phyloP scores from a whole-genome alignment of 2,888 invertebrate genomes.

The Pyralis farinalis region DNA sequence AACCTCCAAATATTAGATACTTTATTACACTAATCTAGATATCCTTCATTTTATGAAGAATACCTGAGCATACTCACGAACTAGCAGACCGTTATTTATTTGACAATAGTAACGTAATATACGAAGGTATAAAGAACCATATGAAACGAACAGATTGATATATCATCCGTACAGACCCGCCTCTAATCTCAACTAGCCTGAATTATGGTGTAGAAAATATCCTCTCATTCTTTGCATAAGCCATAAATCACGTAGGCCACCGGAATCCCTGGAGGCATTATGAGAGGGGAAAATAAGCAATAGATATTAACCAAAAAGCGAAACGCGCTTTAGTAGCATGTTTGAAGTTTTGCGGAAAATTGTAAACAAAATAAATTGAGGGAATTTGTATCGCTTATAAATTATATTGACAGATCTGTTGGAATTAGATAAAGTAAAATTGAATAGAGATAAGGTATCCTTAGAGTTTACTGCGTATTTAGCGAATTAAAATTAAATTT shows the following conservation, averaged over 20 bases:
- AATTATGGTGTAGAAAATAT: conserved; percentile 76
- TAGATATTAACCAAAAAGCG: conserved; percentile 63
- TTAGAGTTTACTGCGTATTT: too few relatives aligned
- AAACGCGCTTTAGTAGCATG: conserved; percentile 29
- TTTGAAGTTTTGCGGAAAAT: conserved; percentile 7
- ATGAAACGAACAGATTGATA: conserved; percentile 51
- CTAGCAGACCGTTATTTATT: conserved; percentile 27
- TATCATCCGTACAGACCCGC: conserved; percentile 54
- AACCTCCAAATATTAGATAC: background rate
- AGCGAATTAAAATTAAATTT: too few relatives aligned
- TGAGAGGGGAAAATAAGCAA: conserved; percentile 68
- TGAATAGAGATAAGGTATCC: too few relatives aligned
- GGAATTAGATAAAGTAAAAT: too few relatives aligned
- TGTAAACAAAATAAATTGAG: conserved; percentile 16
- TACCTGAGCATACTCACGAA: background rate
- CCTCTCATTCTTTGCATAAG: conserved; percentile 75
- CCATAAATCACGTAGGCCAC: conserved; percentile 68
- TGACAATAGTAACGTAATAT: conserved; percentile 36
- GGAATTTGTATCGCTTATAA: conserved; percentile 8
- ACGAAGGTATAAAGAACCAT: conserved; percentile 27
- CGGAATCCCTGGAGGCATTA: conserved; percentile 64
- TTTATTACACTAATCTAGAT: background rate
- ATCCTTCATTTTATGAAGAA: background rate
- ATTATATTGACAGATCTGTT: background rate
- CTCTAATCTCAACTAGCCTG: conserved; percentile 72